Evolutionary conservation across 2,888 invertebrate species (phyloP), one percentile per base, ranked within the genome.

Genomic region (Notodonta ziczac): DNA sequence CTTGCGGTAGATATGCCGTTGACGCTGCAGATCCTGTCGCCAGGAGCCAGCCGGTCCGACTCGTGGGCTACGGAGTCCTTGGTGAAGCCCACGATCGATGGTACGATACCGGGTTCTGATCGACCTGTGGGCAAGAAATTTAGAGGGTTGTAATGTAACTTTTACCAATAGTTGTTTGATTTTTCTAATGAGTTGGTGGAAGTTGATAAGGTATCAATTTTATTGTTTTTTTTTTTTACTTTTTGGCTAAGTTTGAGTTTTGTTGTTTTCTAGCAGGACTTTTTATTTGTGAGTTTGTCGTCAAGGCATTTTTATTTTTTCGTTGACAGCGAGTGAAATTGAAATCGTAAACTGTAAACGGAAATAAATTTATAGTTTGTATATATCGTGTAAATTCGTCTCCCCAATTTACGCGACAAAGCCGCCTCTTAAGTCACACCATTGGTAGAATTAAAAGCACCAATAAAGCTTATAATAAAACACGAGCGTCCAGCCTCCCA

Each of bases 1-100:
- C 96, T 94, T 12, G 95, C 94, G 0, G 97, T 97, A 58, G 96
- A 96, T 74, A 97, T 96, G 32, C 97, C 97, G 89, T 97, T 97
- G 75, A 98, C 96, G 80, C 97, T 96, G 85, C 97, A 95, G 68
- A 98, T 95, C 73, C 96, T 94, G 91, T 97, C 97, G 44, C 97
- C 97, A 5, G 97, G 96, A 64, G 96, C 95, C 71, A 97, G 88
- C 48, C 96, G 95, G 85, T 97, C 97, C n/a, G 96, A 96, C 74
- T 95, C 95, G 76, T 95, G 94, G 46, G 96, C 96, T 35, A 96
- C 95, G 0, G 96, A 96, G 67, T 96, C 96, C 35, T 96, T 95
- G 48, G 96, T 90, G 76, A 97, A 94, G 67, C 95, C 95, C 64
- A 96, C 95, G 68, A 97, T 95, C 62, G 95, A 95, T 9, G 96